Evolutionary conservation across 1,140 invertebrate genomes (phyloP).

Genomic region (Drosophila pectinifera): DNA sequence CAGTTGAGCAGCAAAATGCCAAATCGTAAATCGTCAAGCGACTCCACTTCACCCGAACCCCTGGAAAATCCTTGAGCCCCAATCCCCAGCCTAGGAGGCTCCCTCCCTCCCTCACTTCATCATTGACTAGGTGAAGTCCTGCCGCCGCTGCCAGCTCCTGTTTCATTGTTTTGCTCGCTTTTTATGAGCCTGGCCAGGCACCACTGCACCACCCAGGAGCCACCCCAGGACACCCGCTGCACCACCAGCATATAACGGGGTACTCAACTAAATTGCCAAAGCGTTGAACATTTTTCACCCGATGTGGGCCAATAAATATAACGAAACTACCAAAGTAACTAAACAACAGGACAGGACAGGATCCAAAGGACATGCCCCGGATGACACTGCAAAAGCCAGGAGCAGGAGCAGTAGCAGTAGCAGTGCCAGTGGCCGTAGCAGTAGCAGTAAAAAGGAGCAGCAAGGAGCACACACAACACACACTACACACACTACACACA

Average conservation of each 20-base stretch:
- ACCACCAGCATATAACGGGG: conserved; percentile 74
- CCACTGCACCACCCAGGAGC: conserved; percentile 12
- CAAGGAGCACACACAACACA: conserved; percentile 16
- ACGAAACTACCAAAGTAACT: conserved; percentile 84
- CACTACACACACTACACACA: neutral
- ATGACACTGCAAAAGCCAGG: conserved; percentile 37
- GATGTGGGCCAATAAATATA: conserved; percentile 85
- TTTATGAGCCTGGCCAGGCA: conserved; percentile 62
- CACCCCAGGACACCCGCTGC: conserved; percentile 5
- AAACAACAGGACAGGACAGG: conserved; percentile 72
- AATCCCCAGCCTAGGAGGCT: too few species aligned
- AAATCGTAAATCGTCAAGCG: conserved; percentile 77
- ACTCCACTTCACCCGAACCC: conserved; percentile 20
- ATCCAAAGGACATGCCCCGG: conserved; percentile 39
- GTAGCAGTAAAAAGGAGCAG: neutral
- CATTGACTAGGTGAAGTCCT: conserved; percentile 63
- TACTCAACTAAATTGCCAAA: conserved; percentile 84
- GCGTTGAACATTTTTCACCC: conserved; percentile 84
- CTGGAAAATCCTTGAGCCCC: neutral
- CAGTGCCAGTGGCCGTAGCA: neutral
- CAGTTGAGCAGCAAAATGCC: conserved; percentile 80
- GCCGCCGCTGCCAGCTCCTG: conserved; percentile 37
- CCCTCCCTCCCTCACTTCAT: too few species aligned
- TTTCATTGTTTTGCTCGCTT: conserved; percentile 77
- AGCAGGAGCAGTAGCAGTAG: neutral